These are phyloP conservation scores for Xylocopa sonorina DNA, from an alignment of 1,140 invertebrate genomes.

Conservation along the genomic window DNA sequence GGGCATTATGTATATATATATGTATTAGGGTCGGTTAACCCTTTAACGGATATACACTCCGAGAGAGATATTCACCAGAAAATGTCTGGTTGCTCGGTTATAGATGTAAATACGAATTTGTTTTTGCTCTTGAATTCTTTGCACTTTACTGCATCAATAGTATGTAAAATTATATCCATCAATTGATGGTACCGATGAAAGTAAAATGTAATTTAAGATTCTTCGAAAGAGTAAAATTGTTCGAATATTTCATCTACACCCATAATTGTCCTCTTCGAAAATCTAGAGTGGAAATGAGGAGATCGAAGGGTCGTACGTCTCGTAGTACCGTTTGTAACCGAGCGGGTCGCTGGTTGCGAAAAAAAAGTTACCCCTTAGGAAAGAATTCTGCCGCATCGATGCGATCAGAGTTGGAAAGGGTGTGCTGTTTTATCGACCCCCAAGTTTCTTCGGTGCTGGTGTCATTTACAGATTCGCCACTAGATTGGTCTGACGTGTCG, in stretches of 20 bases:
- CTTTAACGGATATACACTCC: conserved; percentile 46
- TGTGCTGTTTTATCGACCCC: conserved; percentile 76
- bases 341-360: conserved; percentile 59
- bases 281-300: not conserved
- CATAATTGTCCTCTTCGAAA: not conserved
- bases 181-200: not conserved
- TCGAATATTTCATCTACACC: too few relatives aligned
- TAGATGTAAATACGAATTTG: conserved; percentile 53
- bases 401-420: conserved; percentile 54
- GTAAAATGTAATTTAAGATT: not conserved
- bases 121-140: not conserved
- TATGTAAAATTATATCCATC: not conserved
- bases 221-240: not conserved
- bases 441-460: conserved; percentile 28
- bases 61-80: conserved; percentile 53
- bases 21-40: conserved; percentile 70
- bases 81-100: conserved; percentile 69
- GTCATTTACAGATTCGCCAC: conserved; percentile 70
- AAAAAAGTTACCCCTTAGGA: conserved; percentile 74
- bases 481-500: conserved; percentile 73
- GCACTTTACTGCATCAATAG: not conserved
- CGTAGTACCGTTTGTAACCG: conserved; percentile 51
- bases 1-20: conserved; percentile 69
- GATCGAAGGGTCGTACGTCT: not conserved
- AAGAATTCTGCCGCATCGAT: conserved; percentile 78